Base-by-base conservation (phyloP, 2,797 vertebrate species). In the Hydrolagus colliei region DNA sequence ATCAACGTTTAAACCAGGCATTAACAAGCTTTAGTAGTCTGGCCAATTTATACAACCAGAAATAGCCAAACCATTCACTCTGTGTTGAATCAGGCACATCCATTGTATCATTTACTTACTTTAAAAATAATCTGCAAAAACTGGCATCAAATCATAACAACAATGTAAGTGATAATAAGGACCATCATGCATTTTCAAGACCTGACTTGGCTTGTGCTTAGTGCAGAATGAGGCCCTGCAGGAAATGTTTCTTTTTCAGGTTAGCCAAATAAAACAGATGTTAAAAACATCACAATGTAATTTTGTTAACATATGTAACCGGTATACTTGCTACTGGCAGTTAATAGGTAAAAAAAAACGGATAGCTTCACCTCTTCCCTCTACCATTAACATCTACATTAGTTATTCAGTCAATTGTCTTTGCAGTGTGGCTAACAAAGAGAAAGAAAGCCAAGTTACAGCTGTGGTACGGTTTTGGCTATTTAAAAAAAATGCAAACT, bases 291-390 rank as follows among this genome's bases (percentile, higher is more conserved):
- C 32, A 52, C 62, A 71, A 71, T 63, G 71, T 68, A 20, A 84
- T n/a, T 52, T 68, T 84, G 65, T 84, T 71, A 84, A 84, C 32
- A 20, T 20, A 52, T 63, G 65, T 67, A 82, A 82, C 9, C 67
- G 68, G 16, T 68, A 63, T 84, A 41, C 79, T 71, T 84, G 18
- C n/a, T 77, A 77, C n/a, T 77, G 65, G 32, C 65, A 84, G 65
- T 84, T 84, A 68, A 84, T 11, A 5, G 62, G 65, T 84, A 84
- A 35, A 68, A 68, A 68, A 67, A 52, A 52, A 52, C 27, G 16
- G 35, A 16, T 18, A 32, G 71, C 71, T 52, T 71, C 65, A 71
- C 32, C 32, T 71, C 12, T 35, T 71, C 41, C 65, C 62, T 14
- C 62, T 80, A 8, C 22, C 27, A 52, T 52, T 52, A 52, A 27